Evolutionary conservation across 2,888 invertebrate genomes (phyloP), one percentile per base, ranked within the genome.

Genomic region (Thalpophila matura): DNA sequence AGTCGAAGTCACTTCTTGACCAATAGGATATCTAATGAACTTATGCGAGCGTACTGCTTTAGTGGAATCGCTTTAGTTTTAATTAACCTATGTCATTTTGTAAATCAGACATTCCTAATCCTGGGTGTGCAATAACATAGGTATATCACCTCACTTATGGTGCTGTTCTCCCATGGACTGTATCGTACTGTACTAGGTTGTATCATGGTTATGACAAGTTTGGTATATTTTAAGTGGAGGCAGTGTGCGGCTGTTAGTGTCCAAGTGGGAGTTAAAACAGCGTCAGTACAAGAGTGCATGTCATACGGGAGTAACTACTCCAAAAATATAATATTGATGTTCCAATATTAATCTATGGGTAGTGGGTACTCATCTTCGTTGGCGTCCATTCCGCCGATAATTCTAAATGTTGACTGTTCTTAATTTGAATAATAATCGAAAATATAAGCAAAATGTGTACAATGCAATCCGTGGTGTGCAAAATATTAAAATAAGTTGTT

Each of bases 221-320:
- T 12, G 0, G 12, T 0, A 2, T 0, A 1, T 1, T n/a, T 3
- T 0, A n/a, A 0, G 0, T 1, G 0, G 5, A 60, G 24, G 6
- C 67, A 68, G 31, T 68, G 68, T 1, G 33, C 67, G 1, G 51
- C 47, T 6, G 74, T 53, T 2, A 69, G 22, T 5, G 66, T 29
- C 74, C 68, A 69, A 10, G 4, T 58, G 2, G 37, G 16, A 12
- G 37, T 53, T 33, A 69, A 5, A 0, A 66, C 46, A 0, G 58
- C 22, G 33, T 12, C 35, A 0, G 57, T 58, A 29, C 74, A 73
- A 0, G 10, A 3, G 18, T 46, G 64, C 0, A 2, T 18, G 0
- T 1, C 1, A 0, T 1, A 38, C 0, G 12, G 7, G 1, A 12
- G 5, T 4, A 14, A 16, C 2, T 0, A 3, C 0, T 12, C 3